Conservation (phyloP, 2,113 vertebrate species). For the Chrysemys picta region DNA sequence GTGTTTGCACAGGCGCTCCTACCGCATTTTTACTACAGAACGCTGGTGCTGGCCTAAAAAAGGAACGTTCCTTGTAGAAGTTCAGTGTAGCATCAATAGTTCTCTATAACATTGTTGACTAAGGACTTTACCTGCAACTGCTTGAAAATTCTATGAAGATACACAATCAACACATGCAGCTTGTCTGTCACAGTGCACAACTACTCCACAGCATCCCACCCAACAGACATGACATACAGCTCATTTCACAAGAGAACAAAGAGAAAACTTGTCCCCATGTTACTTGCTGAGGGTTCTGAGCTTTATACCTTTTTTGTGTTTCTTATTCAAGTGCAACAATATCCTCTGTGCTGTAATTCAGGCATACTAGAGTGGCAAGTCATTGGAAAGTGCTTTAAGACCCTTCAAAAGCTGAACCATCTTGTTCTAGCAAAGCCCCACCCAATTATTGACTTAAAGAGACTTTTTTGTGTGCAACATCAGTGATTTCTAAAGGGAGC, state of each 20-base stretch:
- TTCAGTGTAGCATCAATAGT: not conserved
- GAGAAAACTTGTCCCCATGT: not conserved
- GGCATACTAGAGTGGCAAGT: not conserved
- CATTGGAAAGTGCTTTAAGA: not conserved
- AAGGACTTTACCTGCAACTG: not conserved
- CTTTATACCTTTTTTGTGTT: not conserved
- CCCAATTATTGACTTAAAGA: no score
- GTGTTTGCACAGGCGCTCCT: not conserved
- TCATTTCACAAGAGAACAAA: not conserved
- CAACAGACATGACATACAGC: no score
- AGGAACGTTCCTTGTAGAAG: not conserved
- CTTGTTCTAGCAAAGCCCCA: not conserved
- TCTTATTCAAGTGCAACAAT: not conserved
- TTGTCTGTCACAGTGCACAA: not conserved
- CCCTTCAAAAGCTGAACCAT: not conserved
- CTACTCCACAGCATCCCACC: no score
- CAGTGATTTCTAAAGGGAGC: no score
- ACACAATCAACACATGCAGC: no score
- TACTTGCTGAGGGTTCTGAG: not conserved
- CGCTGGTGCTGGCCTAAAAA: not conserved
- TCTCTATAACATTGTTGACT: not conserved
- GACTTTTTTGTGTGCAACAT: no score
- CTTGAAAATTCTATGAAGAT: no score
- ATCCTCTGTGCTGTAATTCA: not conserved
- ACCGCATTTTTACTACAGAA: not conserved